These are phyloP conservation scores for Vultur gryphus DNA, from an alignment of 2,797 vertebrate species.

Conservation along the genomic window DNA sequence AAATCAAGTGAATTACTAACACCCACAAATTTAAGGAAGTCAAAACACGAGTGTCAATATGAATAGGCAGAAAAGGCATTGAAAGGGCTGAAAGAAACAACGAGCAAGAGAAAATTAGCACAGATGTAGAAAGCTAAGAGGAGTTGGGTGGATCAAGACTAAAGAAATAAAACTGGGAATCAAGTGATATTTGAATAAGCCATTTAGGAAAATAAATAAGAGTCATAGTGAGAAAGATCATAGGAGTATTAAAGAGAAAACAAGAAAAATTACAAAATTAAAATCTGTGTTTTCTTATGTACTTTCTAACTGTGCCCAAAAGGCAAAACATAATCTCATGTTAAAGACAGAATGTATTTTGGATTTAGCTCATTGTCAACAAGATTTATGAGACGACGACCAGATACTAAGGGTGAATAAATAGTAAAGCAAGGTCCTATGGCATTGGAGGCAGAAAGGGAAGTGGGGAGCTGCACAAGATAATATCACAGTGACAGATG, in stretches of 20 bases:
- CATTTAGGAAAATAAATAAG: neutral
- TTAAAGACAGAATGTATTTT: neutral
- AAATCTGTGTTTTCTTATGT: neutral
- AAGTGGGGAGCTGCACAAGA: neutral
- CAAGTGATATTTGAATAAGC: neutral
- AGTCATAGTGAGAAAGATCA: neutral
- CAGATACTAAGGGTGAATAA: neutral
- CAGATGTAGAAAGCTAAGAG: neutral
- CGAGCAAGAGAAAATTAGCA: neutral
- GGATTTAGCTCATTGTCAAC: neutral
- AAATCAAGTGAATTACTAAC: neutral
- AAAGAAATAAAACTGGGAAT: neutral
- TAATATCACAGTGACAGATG: neutral
- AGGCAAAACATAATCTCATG: neutral
- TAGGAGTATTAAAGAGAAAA: neutral
- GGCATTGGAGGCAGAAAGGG: neutral
- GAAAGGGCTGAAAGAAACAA: neutral
- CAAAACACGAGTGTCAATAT: neutral
- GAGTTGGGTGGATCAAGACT: neutral
- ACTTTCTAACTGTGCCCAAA: neutral
- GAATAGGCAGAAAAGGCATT: neutral
- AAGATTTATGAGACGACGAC: neutral
- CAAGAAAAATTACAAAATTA: neutral
- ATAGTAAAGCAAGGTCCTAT: neutral
- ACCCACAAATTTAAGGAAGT: neutral